Evolutionary conservation across 1,140 invertebrate genomes (phyloP).

Genomic region (Aculops lycopersici): DNA sequence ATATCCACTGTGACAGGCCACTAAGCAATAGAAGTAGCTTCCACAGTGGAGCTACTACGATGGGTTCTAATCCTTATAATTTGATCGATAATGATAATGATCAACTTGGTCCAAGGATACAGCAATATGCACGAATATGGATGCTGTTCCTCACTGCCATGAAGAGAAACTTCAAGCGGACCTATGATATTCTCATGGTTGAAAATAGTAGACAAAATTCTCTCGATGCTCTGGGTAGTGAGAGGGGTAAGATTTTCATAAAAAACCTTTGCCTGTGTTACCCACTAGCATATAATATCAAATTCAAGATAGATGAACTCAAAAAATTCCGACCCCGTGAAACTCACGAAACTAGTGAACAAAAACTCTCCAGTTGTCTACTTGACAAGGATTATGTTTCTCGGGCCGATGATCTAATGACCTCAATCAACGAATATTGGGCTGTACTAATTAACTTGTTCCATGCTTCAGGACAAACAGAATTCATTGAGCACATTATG

Average conservation of each 20-base stretch:
- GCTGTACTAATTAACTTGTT: constrained; percentile 2
- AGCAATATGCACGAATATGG: no score
- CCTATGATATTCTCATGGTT: background rate
- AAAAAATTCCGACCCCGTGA: background rate
- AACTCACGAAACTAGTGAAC: no score
- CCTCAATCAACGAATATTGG: constrained; percentile 2
- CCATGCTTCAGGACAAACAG: background rate
- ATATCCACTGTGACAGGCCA: no score
- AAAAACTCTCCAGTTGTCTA: no score
- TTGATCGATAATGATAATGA: no score
- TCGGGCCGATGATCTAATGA: background rate
- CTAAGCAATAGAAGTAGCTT: no score
- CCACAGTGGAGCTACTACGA: no score
- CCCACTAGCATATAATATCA: background rate
- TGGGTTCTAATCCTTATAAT: no score
- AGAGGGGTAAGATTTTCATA: background rate
- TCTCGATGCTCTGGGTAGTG: background rate
- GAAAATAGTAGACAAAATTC: background rate
- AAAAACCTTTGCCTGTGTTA: background rate
- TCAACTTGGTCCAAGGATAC: no score
- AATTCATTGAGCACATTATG: background rate
- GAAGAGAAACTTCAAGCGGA: background rate
- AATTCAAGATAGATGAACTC: background rate
- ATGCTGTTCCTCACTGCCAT: background rate
- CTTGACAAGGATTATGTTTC: no score